Evolutionary conservation across 1,140 invertebrate species (phyloP), one percentile per base, ranked within the genome.

Genomic region (Nomia melanderi): DNA sequence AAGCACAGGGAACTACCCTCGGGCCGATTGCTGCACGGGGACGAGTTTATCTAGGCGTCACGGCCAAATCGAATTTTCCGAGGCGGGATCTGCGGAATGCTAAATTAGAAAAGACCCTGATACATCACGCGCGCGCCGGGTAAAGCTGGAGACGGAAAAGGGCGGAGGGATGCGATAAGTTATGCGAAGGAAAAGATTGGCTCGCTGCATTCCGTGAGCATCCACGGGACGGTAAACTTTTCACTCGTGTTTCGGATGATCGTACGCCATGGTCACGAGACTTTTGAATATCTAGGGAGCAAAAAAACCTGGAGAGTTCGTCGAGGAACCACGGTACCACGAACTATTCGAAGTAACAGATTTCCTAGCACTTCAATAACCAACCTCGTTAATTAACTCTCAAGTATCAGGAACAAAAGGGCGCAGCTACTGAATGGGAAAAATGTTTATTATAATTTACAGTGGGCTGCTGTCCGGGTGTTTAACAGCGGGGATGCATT

Each of bases 51-150:
- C 81, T 71, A 79, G 59, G 71, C 66, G 62, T 70, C 71, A 39
- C 60, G 54, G 54, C 59, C 50, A 83, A 84, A 83, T 83, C 82
- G 72, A 73, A 84, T 84, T 83, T 79, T 47, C 64, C 63, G 36
- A 36, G 73, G 20, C 63, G 72, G 50, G 39, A 79, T 59, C 47
- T 56, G 56, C 62, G 56, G 81, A 84, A 84, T 83, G 77, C 76
- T 83, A 83, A 83, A 84, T 83, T 80, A 83, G 77, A 73, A 79
- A 47, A 31, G 44, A 63, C 70, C 41, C 53, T 25, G 79, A n/a
- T 54, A 74, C 23, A 60, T 82, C 80, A 71, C 69, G 77, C 69
- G 65, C 50, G 27, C n/a, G 23, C 27, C 2, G 29, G n/a, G 33
- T 54, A 69, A 78, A 78, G 67, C 57, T 65, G 41, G 71, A 8